Evolutionary conservation across 92 coral and sea anemone genomes (phyloP), one percentile per base, ranked within the genome.

Genomic region (Pocillopora grandis): DNA sequence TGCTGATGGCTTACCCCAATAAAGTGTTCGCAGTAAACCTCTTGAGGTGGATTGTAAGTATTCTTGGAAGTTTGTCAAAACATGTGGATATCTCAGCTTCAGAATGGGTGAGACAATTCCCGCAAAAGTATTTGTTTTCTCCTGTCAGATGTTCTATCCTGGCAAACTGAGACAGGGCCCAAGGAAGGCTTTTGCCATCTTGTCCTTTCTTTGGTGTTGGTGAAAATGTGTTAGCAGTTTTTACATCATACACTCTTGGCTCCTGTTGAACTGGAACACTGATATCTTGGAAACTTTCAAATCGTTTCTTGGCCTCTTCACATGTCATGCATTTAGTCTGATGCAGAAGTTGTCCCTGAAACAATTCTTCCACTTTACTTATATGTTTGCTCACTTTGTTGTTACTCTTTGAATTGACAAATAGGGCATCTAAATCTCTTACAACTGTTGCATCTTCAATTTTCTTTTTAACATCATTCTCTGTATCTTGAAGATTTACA

Each of bases 101-200:
- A 7, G 97, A 92, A 68, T 92, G 92, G 14, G 99, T 91, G 18
- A 81, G 81, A 73, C 99, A 97, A 64, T 82, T 92, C 21, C 94
- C 99, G 86, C 99, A 97, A 89, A 94, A 97, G 66, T 97, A 97
- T 74, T 97, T 97, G 88, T 97, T 97, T 2, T 97, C 92, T 16
- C 95, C 99, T 67, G 88, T 88, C 71, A 97, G 80, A 72, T 87
- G 90, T 82, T 97, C 99, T 78, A 90, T 85, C 12, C 93, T 88
- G 31, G 98, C 99, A 97, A 97, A 97, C 91, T 97, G 98, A 12
- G 98, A 89, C 78, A 97, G 88, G 21, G 99, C 98, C 99, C 99
- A 92, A 49, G 83, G 65, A 27, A 97, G 90, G 72, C 92, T 94
- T 23, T 85, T 72, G 66, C 71, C 83, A 18, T 71, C 90, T 20